Evolutionary conservation across 2,797 vertebrate species (phyloP), one percentile per base, ranked within the genome.

Genomic region (Meda fulgida): DNA sequence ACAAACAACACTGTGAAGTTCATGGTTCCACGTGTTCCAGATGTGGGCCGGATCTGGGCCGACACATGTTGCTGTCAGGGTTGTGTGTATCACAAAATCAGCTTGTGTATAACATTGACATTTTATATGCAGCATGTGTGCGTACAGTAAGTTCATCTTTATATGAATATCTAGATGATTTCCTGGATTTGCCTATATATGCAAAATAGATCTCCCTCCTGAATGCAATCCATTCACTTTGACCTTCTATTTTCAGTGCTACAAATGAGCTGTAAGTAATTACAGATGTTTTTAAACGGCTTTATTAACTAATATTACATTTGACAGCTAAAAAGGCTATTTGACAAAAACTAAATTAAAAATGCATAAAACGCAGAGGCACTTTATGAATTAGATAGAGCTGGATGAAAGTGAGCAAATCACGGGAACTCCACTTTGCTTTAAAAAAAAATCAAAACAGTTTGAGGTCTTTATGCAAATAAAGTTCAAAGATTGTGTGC

Each of bases 401-500:
- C 16, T 29, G 65, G 19, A 79, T 66, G 19, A 79, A 80, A 80
- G 26, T 48, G 18, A 78, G 5, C 3, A 2, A 67, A 67, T 31
- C 55, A 60, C 51, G 1, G 51, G 23, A 40, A 18, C 51, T 21
- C 19, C n/a, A 26, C 55, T 58, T 77, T 16, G 4, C 78, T 51
- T 69, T 80, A n/a, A n/a, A n/a, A n/a, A n/a, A n/a, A n/a, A n/a
- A 48, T 79, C 77, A 66, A 48, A 79, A 80, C 29, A 36, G 60
- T 78, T 65, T 66, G 60, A 80, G 40, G 11, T 48, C 63, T 51
- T 51, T 80, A 51, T 80, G 63, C 63, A 67, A 80, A 67, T 66
- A 23, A 36, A 46, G 78, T 34, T 46, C 7, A 48, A 78, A 78
- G 26, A 78, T 43, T 43, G 26, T 34, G 26, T 5, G 26, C 60